Evolutionary conservation across 2,797 vertebrate genomes (phyloP), one percentile per base, ranked within the genome.

Genomic region (Galago senegalensis): DNA sequence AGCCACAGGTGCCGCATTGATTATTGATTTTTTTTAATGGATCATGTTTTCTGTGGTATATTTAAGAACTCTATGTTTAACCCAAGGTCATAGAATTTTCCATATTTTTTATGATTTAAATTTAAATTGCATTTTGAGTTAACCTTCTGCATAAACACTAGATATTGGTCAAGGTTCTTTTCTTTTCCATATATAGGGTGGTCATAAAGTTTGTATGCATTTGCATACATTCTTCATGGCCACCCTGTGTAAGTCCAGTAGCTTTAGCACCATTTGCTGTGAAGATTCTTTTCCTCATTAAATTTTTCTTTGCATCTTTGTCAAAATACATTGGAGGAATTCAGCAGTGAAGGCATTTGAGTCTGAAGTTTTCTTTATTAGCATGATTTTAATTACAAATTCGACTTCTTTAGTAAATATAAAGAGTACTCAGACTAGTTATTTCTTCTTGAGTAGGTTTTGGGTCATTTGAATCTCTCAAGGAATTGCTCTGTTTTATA

Each of bases 381-480:
- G 31, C 17, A 87, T 9, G n/a, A 81, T 86, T 91, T 85, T 90
- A 81, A 86, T 85, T 81, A 81, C 27, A 49, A 37, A 43, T 80
- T 89, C n/a, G 49, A 46, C 92, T 81, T 91, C 53, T 56, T 85
- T 79, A 58, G 34, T 76, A 91, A 27, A 65, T 56, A 80, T 27
- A 37, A 5, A 5, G 17, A 46, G 43, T 91, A 69, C 56, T 84
- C 34, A 84, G 10, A 13, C 75, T 67, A 49, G 25, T 72, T 77
- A 85, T 83, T 85, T 79, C 27, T 58, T 93, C 79, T 76, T 93
- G 13, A 91, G 67, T 91, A 80, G 34, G 16, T 80, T 93, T 93
- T 91, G 16, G 8, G 29, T 84, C 34, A 93, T 85, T 93, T 61
- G 18, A 86, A 1, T 92, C 53, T 91, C 91, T 46, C 5, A 85